These are phyloP conservation scores for Melanotaenia trifasciata DNA, from an alignment of 2,797 vertebrate genomes.

Conservation along the genomic window DNA sequence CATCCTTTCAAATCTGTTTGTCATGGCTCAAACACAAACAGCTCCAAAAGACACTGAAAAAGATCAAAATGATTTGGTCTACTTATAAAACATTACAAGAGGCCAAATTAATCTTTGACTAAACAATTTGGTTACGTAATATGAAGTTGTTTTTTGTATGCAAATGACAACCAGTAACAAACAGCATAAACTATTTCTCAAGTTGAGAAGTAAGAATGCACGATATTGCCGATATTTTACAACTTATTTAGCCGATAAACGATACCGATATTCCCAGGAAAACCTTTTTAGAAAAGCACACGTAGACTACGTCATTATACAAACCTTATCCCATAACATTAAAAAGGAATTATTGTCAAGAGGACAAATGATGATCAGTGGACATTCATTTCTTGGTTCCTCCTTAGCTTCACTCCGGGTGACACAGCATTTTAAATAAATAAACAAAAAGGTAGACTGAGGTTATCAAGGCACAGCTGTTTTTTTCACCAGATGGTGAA, in stretches of 20 bases:
- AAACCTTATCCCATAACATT: constrained; percentile 33
- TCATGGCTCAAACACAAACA: not conserved
- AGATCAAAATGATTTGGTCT: not conserved
- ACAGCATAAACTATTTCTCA: not conserved
- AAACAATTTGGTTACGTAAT: not conserved
- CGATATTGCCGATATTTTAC: no score
- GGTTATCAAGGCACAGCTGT: constrained; percentile 35
- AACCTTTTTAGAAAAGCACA: not conserved
- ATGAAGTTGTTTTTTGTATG: not conserved
- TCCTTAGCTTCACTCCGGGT: constrained; percentile 16
- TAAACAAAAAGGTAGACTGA: not conserved
- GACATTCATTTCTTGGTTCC: constrained; percentile 17
- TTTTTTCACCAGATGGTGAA: constrained; percentile 54
- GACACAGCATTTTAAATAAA: constrained; percentile 36
- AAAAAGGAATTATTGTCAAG: constrained; percentile 29
- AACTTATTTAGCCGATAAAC: no score
- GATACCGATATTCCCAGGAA: not conserved
- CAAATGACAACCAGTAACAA: not conserved
- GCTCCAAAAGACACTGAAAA: not conserved
- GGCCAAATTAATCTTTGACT: not conserved
- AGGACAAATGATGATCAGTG: constrained; percentile 36
- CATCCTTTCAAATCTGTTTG: not conserved
- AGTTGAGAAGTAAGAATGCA: not conserved
- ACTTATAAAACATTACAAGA: not conserved
- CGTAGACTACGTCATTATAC: not conserved